Evolutionary conservation across 2,888 invertebrate species (phyloP).

Genomic region (Drosophila picticornis): DNA sequence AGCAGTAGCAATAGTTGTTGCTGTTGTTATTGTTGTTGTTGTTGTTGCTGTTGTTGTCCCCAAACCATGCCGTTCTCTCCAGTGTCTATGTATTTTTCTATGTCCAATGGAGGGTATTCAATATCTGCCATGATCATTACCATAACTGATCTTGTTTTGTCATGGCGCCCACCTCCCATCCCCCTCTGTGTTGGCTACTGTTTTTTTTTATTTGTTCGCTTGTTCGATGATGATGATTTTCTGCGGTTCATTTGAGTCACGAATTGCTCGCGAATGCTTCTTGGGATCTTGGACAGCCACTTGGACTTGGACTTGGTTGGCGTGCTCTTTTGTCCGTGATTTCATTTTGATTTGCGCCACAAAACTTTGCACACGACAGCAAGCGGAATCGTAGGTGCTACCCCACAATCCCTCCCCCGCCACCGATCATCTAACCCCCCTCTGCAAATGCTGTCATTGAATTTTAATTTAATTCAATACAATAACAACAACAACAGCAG

Average conservation of each 20-base stretch:
- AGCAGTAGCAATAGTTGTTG: slow-evolving; percentile 9
- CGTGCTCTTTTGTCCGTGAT: slow-evolving; percentile 76
- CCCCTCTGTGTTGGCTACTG: slow-evolving; percentile 33
- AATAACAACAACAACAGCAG: slow-evolving; percentile 37
- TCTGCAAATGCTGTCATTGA: slow-evolving; percentile 65
- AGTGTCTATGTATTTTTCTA: slow-evolving; percentile 32
- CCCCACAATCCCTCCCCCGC: not conserved
- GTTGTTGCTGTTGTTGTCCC: not conserved
- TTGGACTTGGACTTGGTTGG: slow-evolving; percentile 61
- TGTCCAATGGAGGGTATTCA: slow-evolving; percentile 47
- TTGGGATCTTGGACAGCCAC: slow-evolving; percentile 52
- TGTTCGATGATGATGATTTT: slow-evolving; percentile 62
- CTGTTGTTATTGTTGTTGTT: not conserved
- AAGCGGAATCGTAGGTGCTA: slow-evolving; percentile 66
- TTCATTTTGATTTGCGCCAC: slow-evolving; percentile 76
- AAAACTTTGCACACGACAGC: slow-evolving; percentile 73
- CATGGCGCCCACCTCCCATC: slow-evolving; percentile 54
- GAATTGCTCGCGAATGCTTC: slow-evolving; percentile 69
- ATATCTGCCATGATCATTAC: slow-evolving; percentile 75
- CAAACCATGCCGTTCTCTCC: slow-evolving; percentile 24
- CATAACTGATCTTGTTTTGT: slow-evolving; percentile 79
- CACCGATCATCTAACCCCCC: not conserved
- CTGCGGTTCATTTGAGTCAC: slow-evolving; percentile 82
- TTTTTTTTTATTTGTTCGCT: slow-evolving; percentile 40
- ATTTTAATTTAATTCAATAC: slow-evolving; percentile 78